Conservation (phyloP, 2,888 invertebrate genomes). For the Lepidocyrtoides sp. region DNA sequence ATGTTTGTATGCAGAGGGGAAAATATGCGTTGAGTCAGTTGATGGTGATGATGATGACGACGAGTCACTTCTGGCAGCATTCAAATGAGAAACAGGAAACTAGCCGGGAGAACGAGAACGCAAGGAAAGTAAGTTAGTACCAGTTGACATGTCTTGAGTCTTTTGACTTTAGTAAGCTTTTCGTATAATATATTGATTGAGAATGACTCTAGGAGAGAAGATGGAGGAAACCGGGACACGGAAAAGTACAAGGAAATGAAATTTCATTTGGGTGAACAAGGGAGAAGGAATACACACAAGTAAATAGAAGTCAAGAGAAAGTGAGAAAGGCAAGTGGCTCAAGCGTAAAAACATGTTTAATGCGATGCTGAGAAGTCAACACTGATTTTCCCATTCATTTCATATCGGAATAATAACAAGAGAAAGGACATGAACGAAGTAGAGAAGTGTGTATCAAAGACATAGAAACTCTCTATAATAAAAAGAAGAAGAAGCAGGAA, state of each 20-base stretch:
- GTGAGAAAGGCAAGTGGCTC: background rate
- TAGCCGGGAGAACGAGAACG: background rate
- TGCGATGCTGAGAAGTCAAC: constrained; percentile 30
- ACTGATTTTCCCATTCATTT: constrained; percentile 34
- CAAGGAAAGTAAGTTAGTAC: background rate
- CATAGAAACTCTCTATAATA: constrained; percentile 6
- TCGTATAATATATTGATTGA: constrained; percentile 13
- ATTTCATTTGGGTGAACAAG: constrained; percentile 2
- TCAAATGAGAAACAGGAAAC: background rate
- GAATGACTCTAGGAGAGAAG: background rate
- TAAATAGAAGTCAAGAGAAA: background rate
- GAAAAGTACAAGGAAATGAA: constrained; percentile 30
- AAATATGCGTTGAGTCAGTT: constrained; percentile 14
- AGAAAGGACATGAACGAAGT: background rate
- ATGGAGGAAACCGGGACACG: background rate
- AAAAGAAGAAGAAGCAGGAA: background rate
- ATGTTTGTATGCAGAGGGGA: background rate
- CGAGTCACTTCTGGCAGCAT: background rate
- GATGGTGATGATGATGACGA: background rate
- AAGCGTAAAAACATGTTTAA: constrained; percentile 37
- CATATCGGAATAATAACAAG: background rate
- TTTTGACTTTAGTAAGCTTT: constrained; percentile 21
- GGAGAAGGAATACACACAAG: too few relatives aligned
- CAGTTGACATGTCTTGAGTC: constrained; percentile 16
- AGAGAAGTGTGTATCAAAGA: background rate